Evolutionary conservation across 2,797 vertebrate species (phyloP).

Genomic region (Pangasius macronema): DNA sequence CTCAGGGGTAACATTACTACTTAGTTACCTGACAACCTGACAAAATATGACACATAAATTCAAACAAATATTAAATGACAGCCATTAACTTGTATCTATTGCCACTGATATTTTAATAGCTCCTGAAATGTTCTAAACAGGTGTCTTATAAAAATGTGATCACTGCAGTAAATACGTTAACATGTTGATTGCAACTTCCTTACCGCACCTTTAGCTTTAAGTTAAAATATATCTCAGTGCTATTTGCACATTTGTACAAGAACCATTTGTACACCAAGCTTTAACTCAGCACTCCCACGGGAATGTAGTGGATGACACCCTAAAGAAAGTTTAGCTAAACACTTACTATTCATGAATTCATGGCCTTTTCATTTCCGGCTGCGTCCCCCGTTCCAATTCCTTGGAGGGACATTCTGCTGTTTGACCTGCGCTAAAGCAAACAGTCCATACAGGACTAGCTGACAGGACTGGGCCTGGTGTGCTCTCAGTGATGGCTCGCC

Average conservation of each 20-base stretch:
- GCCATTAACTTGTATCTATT: neutral
- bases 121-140: neutral
- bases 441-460: constrained; percentile 61
- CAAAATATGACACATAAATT: neutral
- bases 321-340: constrained; percentile 49
- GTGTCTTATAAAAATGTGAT: neutral
- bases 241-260: constrained; percentile 1
- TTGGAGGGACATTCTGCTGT: constrained; percentile 61
- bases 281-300: constrained; percentile 29
- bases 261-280: neutral
- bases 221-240: neutral
- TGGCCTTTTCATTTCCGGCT: constrained; percentile 58
- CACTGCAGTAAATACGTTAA: neutral
- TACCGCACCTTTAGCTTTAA: neutral
- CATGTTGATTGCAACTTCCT: neutral
- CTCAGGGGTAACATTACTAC: neutral
- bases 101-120: neutral
- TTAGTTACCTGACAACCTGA: neutral
- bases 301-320: constrained; percentile 29
- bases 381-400: constrained; percentile 49
- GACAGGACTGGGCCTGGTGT: constrained; percentile 59
- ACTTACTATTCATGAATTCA: constrained; percentile 56
- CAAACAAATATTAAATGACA: constrained; percentile 9
- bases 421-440: constrained; percentile 69
- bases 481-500: constrained; percentile 59